Evolutionary conservation across 1,140 invertebrate species (phyloP).

Genomic region (Calephelis virginiensis): DNA sequence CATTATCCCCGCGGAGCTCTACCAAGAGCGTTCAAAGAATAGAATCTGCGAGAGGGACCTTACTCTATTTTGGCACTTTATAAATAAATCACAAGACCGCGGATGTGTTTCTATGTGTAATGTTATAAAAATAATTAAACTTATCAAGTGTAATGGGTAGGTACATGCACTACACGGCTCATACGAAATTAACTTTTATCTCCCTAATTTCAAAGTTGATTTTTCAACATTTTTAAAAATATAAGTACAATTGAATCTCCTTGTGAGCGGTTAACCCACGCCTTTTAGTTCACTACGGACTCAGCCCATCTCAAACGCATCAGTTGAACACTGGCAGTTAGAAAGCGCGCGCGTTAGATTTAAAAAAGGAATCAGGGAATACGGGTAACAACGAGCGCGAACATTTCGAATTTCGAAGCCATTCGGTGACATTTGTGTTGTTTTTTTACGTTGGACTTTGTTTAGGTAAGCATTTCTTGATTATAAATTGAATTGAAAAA

Average conservation of each 20-base stretch:
- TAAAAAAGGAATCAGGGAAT: slow-evolving; percentile 40
- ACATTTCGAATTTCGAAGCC: slow-evolving; percentile 29
- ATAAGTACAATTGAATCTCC: slow-evolving; percentile 60
- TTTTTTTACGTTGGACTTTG: slow-evolving; percentile 25
- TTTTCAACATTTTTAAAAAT: slow-evolving; percentile 35
- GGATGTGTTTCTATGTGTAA: slow-evolving; percentile 24
- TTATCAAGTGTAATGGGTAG: slow-evolving; percentile 40
- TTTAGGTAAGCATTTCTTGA: slow-evolving; percentile 1
- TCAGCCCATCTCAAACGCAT: slow-evolving; percentile 46
- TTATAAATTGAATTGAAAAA: neutral
- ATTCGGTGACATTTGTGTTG: slow-evolving; percentile 26
- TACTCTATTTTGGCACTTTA: neutral
- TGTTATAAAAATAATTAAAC: slow-evolving; percentile 44
- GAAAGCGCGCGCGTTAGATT: slow-evolving; percentile 49
- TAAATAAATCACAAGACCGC: slow-evolving; percentile 16
- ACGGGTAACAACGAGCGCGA: slow-evolving; percentile 27
- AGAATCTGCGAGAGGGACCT: slow-evolving; percentile 2
- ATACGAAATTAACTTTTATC: slow-evolving; percentile 36
- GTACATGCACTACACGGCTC: slow-evolving; percentile 31
- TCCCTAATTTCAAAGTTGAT: slow-evolving; percentile 31
- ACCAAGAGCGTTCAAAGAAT: too few species aligned
- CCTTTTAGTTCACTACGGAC: slow-evolving; percentile 58
- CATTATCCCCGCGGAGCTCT: neutral
- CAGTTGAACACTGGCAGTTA: slow-evolving; percentile 45
- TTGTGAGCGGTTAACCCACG: slow-evolving; percentile 54